These are phyloP conservation scores for Embiotoca jacksoni DNA, from an alignment of 2,113 vertebrate species.

Conservation along the genomic window DNA sequence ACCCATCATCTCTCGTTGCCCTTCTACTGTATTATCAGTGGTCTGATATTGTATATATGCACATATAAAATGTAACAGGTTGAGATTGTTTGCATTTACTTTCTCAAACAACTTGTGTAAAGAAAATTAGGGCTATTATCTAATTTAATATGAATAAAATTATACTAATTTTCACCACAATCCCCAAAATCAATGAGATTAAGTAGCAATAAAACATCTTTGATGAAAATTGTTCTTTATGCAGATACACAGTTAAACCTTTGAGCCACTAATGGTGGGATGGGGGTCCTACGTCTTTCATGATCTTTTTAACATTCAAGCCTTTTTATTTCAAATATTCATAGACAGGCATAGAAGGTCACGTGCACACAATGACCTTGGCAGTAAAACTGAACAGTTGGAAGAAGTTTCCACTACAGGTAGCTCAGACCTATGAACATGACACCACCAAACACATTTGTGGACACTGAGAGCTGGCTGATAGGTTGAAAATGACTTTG, in stretches of 20 bases:
- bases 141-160: neutral
- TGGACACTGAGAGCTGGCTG: constrained; percentile 44
- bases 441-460: constrained; percentile 44
- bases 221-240: constrained; percentile 5
- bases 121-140: neutral
- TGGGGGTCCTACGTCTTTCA: constrained; percentile 32
- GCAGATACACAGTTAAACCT: constrained; percentile 42
- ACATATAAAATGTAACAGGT: neutral
- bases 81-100: neutral
- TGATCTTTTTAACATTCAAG: constrained; percentile 52
- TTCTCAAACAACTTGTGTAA: neutral
- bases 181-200: neutral
- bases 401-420: constrained; percentile 45
- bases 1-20: neutral
- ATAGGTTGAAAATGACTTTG: constrained; percentile 45
- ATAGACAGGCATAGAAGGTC: constrained; percentile 25
- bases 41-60: neutral
- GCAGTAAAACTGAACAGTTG: constrained; percentile 23
- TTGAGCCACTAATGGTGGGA: constrained; percentile 13
- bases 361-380: constrained; percentile 23
- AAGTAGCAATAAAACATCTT: neutral
- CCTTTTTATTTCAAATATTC: constrained; percentile 59
- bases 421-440: constrained; percentile 22
- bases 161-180: neutral
- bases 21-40: neutral